Evolutionary conservation across 92 coral and sea anemone genomes (phyloP), one percentile per base, ranked within the genome.

Genomic region (Zoanthus solanderi): DNA sequence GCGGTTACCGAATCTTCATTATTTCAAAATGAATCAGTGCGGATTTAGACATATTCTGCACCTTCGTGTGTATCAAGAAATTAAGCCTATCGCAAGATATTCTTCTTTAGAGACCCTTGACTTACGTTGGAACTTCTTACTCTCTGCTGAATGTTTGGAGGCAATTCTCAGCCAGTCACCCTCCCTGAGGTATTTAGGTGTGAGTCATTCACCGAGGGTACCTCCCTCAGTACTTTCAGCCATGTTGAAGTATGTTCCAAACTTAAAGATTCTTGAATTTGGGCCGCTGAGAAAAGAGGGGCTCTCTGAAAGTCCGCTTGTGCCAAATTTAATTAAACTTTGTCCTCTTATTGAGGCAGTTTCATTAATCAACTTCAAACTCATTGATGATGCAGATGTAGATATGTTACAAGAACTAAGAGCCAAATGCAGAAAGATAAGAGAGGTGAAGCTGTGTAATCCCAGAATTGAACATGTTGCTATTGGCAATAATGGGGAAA

Each of bases 11-110:
- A 93, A 89, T 60, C 87, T 97, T 56, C 95, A 92, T 87, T 97
- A 97, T 79, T 95, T 97, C 88, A 97, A 97, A 89, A 97, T 97
- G 99, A 97, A 97, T 75, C 99, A 97, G 80, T 97, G 99, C 71
- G 99, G 99, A 15, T 97, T 97, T 87, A 89, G 99, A 50, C 99
- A 97, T 78, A 97, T 97, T 78, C 88, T 97, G 16, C 96, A 97
- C 72, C 90, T 97, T 50, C 93, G 96, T 45, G 95, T 95, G 42
- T 97, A 97, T 76, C 99, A 97, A 92, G 99, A 97, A 90, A 96
- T 97, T 46, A 78, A 93, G 46, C 98, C 99, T 4, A 92, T 94
- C 47, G 83, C 90, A 46, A 93, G 84, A 34, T 97, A 95, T 84
- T 80, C 93, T 9, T 90, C 80, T 61, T 87, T 97, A 66, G 99